These are phyloP conservation scores for Donacobius atricapilla DNA, from an alignment of 2,113 vertebrate species.

Conservation along the genomic window DNA sequence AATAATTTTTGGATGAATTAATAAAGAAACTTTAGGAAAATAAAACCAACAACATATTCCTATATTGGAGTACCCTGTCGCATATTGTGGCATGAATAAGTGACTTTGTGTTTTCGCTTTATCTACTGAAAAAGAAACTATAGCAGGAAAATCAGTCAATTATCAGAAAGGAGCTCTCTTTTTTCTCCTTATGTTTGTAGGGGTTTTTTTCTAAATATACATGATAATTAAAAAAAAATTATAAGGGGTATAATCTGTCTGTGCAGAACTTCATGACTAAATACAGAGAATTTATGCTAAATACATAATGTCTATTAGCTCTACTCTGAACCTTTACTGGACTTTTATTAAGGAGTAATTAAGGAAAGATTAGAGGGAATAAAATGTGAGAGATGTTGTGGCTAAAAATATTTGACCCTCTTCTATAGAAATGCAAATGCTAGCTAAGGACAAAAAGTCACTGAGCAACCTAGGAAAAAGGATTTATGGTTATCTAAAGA, in stretches of 20 bases:
- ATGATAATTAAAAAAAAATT: neutral
- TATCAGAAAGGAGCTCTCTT: neutral
- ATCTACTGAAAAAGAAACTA: neutral
- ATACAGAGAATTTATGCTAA: neutral
- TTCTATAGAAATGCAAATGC: neutral
- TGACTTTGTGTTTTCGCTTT: neutral
- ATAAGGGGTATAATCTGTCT: neutral
- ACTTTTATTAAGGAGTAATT: neutral
- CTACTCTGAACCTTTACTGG: neutral
- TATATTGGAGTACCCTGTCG: neutral
- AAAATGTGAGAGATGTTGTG: neutral
- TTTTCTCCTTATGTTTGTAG: neutral
- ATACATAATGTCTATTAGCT: neutral
- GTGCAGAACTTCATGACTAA: neutral
- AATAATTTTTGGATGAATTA: neutral
- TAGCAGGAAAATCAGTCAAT: neutral
- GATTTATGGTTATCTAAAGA: neutral
- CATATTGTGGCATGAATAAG: neutral
- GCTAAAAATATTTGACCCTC: neutral
- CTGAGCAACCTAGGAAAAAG: neutral
- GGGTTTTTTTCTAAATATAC: neutral
- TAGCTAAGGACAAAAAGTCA: neutral
- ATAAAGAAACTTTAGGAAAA: neutral
- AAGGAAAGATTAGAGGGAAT: neutral
- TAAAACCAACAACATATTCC: accelerated